These are phyloP conservation scores for Zhuqinia jingwanae DNA, from an alignment of 2,888 invertebrate species.

Conservation along the genomic window DNA sequence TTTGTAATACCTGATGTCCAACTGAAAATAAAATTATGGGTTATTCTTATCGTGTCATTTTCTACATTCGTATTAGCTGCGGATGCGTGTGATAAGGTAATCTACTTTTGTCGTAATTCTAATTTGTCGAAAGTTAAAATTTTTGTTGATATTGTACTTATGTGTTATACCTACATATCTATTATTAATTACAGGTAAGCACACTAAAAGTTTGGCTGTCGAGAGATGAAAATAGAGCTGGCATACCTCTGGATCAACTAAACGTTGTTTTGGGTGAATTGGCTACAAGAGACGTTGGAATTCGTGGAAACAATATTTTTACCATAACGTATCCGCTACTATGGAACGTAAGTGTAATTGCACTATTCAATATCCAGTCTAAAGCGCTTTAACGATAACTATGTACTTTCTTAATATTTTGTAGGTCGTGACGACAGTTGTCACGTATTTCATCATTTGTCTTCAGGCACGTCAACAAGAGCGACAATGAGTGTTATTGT, in stretches of 20 bases:
- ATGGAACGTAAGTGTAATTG: neutral
- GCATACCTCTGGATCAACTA: conserved; percentile 25
- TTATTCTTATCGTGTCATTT: neutral
- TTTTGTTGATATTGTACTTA: neutral
- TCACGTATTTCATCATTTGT: conserved; percentile 41
- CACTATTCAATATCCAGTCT: neutral
- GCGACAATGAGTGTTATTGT: too few species aligned
- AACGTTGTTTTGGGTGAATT: conserved; percentile 21
- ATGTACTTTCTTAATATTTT: neutral
- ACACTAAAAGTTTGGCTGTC: conserved; percentile 13
- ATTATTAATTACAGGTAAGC: neutral
- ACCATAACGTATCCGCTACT: conserved; percentile 17
- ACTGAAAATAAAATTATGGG: neutral
- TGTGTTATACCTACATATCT: too few species aligned
- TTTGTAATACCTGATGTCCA: neutral
- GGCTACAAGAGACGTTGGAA: neutral
- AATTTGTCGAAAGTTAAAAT: neutral
- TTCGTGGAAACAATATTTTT: conserved; percentile 43
- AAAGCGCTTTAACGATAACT: neutral
- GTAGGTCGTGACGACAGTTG: conserved; percentile 10
- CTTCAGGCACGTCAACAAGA: too few species aligned
- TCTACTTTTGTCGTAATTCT: neutral
- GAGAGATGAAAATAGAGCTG: conserved; percentile 10
- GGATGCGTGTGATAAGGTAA: neutral
- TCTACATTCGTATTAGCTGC: neutral